phyloP scores from a whole-genome alignment of 2,113 vertebrate species.

The Nettapus auritus region DNA sequence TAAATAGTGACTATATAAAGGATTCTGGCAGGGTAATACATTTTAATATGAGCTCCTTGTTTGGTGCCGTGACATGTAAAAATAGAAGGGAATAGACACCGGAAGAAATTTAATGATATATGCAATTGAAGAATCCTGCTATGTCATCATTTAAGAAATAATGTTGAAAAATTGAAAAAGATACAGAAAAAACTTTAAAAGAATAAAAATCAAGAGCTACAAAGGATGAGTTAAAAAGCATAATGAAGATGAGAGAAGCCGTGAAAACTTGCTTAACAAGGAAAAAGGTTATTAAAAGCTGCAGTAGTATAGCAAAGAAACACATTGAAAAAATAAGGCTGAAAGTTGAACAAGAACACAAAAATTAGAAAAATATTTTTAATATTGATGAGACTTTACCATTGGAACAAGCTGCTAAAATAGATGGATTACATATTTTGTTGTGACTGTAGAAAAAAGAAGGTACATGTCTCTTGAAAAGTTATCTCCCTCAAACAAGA shows the following conservation, averaged over 20 bases:
- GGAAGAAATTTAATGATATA: not conserved
- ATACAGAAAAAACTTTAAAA: not conserved
- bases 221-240: not conserved
- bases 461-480: not conserved
- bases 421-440: not conserved
- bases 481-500: not conserved
- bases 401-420: not conserved
- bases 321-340: not conserved
- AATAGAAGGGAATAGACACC: not conserved
- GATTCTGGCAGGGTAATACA: not conserved
- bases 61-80: not conserved
- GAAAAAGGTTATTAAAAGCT: not conserved
- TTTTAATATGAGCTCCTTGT: not conserved
- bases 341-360: not conserved
- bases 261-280: not conserved
- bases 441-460: not conserved
- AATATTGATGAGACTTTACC: not conserved
- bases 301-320: not conserved
- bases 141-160: not conserved
- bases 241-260: not conserved
- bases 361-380: not conserved
- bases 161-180: not conserved
- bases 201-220: not conserved
- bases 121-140: not conserved
- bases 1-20: not conserved